Evolutionary conservation across 2,888 invertebrate genomes (phyloP), one percentile per base, ranked within the genome.

Genomic region (Pristionchus exspectatus): DNA sequence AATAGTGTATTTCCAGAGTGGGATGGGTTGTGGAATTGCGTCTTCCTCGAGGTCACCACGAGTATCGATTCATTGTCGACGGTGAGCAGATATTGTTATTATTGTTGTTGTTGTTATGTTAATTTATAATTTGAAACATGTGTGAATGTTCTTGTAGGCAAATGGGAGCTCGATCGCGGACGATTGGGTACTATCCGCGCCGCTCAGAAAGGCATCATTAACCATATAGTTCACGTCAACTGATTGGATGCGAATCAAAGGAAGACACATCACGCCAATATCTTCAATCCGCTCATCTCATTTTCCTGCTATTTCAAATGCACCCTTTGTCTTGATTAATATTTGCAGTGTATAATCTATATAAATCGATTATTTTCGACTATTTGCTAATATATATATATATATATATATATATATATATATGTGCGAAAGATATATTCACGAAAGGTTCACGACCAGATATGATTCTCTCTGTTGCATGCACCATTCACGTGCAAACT

Each of bases 61-160:
- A 89, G 54, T 89, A 89, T 72, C 84, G 85, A 24, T 88, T 88
- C 87, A 74, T 88, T 54, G 87, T 88, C 9, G 87, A 88, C 33
- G 87, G 87, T 88, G 18, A 87, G 66, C 3, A 12, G 24, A 50
- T 50, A 50, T 50, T 50, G 9, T 54, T 2, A 21, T n/a, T n/a
- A n/a, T n/a, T n/a, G n/a, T n/a, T n/a, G n/a, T n/a, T n/a, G n/a
- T n/a, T n/a, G n/a, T n/a, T n/a, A n/a, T n/a, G n/a, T n/a, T n/a
- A n/a, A n/a, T n/a, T n/a, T n/a, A n/a, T 3, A 27, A n/a, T 16
- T 33, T 59, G 21, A 30, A 27, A 30, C 2, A 33, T 59, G 24
- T 30, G 2, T 33, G 24, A 59, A 27, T n/a, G 2, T 38, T 56
- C 1, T 56, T 86, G 66, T 30, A 87, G 87, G 87, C 63, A 87